phyloP scores from a whole-genome alignment of 2,797 vertebrate genomes.

The Peromyscus attwateri region DNA sequence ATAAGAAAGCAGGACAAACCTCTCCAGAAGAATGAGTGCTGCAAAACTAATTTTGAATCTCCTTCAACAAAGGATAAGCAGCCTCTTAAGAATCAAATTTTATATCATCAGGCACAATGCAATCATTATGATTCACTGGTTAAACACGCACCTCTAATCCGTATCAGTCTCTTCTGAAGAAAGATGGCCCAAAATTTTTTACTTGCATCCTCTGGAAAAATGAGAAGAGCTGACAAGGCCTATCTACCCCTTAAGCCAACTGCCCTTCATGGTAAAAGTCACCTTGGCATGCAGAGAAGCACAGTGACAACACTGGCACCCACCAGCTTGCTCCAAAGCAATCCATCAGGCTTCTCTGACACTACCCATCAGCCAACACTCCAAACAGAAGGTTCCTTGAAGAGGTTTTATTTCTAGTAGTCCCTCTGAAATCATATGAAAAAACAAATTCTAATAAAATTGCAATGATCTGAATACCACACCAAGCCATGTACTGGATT shows the following conservation, averaged over 20 bases:
- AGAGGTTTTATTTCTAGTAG: conserved; percentile 58
- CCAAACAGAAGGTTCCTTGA: background rate
- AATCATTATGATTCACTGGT: background rate
- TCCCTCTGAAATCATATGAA: conserved; percentile 41
- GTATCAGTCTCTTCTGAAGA: background rate
- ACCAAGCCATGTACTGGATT: background rate
- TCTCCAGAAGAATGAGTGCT: background rate
- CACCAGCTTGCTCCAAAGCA: background rate
- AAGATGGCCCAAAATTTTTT: background rate
- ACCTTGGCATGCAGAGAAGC: background rate
- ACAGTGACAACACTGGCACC: background rate
- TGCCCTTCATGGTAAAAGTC: background rate
- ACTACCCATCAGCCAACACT: conserved; percentile 26
- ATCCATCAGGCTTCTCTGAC: background rate
- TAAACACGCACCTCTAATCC: background rate
- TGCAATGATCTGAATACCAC: conserved; percentile 3
- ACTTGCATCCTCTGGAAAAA: background rate
- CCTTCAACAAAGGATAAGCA: conserved; percentile 35
- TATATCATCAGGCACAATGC: background rate
- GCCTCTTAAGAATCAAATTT: conserved; percentile 48
- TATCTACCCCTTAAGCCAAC: background rate
- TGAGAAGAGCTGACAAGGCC: background rate
- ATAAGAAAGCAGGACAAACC: background rate
- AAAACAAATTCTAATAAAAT: conserved; percentile 40
- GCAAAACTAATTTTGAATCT: conserved; percentile 31